Evolutionary conservation across 2,888 invertebrate species (phyloP).

Genomic region (Dendrolimus houi): DNA sequence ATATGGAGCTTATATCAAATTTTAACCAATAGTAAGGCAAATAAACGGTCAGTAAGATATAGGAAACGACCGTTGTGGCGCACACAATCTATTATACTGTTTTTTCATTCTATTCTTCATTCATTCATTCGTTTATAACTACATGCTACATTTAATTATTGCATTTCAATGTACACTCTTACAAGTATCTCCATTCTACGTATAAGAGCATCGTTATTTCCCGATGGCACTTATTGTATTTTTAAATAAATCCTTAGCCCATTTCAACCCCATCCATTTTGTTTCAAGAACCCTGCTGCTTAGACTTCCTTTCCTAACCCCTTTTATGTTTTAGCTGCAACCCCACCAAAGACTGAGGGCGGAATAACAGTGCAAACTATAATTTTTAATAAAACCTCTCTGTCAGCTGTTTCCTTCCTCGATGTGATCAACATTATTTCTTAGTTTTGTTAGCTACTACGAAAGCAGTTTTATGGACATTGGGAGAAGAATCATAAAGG

Average conservation of each 20-base stretch:
- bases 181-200: background rate
- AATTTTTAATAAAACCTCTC: constrained; percentile 24
- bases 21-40: too few species aligned
- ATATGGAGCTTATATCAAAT: too few species aligned
- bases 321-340: background rate
- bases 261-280: background rate
- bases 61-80: too few species aligned
- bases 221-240: background rate
- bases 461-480: constrained; percentile 49
- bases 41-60: too few species aligned
- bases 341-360: background rate
- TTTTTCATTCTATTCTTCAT: too few species aligned
- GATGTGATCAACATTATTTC: constrained; percentile 36
- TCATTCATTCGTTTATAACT: too few species aligned
- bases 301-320: background rate
- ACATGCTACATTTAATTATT: too few species aligned
- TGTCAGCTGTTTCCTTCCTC: constrained; percentile 25
- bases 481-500: constrained; percentile 25
- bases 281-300: background rate
- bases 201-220: background rate
- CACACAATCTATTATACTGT: too few species aligned
- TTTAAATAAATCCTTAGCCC: background rate
- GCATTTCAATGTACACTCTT: background rate
- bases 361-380: constrained; percentile 15
- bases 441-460: constrained; percentile 34